phyloP scores from a whole-genome alignment of 2,888 invertebrate genomes.

The Electrophaes corylata region DNA sequence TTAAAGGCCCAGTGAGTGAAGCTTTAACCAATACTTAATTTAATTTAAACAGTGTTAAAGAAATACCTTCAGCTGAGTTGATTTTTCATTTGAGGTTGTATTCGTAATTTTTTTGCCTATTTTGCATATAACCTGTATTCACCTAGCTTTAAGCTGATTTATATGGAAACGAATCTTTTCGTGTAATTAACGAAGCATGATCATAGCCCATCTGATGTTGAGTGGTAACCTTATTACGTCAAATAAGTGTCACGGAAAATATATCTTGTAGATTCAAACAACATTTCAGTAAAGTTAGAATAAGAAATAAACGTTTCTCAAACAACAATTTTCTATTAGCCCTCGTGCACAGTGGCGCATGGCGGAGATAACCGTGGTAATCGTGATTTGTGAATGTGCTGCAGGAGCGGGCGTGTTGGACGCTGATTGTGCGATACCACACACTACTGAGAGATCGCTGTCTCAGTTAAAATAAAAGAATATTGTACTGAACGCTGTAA shows the following conservation, averaged over 20 bases:
- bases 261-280: too few species aligned
- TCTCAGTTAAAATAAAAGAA: slow-evolving; percentile 10
- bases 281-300: too few species aligned
- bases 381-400: slow-evolving; percentile 50
- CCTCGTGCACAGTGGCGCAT: slow-evolving; percentile 28
- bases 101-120: too few species aligned
- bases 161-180: too few species aligned
- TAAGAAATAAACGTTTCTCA: not conserved
- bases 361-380: slow-evolving; percentile 38
- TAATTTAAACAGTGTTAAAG: not conserved
- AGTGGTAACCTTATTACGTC: too few species aligned
- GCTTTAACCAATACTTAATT: not conserved
- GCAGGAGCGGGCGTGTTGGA: slow-evolving; percentile 48
- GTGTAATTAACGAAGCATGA: too few species aligned
- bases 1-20: not conserved
- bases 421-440: slow-evolving; percentile 48
- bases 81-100: too few species aligned
- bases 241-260: too few species aligned
- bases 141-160: too few species aligned
- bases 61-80: not conserved
- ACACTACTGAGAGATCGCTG: slow-evolving; percentile 43
- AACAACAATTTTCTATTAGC: slow-evolving; percentile 22
- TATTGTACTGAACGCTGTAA: not conserved
- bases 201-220: too few species aligned
- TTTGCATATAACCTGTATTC: too few species aligned